These are phyloP conservation scores for Drosophila cracens DNA, from an alignment of 2,888 invertebrate genomes.

Conservation along the genomic window DNA sequence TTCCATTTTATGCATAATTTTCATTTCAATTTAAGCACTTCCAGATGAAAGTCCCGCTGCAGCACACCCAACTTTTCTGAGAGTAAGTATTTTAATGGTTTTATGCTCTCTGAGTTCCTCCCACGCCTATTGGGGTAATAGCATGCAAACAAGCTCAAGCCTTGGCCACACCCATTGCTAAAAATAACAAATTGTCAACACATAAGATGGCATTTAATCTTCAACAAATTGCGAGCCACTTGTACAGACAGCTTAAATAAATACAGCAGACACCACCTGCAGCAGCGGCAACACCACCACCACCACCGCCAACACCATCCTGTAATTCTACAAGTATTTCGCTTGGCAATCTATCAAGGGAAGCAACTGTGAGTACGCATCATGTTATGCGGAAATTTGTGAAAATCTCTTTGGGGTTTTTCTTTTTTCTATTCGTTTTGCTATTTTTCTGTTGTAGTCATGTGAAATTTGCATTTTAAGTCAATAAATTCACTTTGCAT, in stretches of 20 bases:
- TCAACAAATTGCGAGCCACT: constrained; percentile 79
- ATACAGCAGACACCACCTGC: constrained; percentile 51
- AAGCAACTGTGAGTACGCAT: constrained; percentile 50
- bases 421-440: constrained; percentile 14
- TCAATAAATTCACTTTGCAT: constrained; percentile 85
- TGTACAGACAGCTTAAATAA: constrained; percentile 78
- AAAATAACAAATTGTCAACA: constrained; percentile 79
- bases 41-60: not conserved
- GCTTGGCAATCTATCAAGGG: constrained; percentile 72
- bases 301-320: constrained; percentile 8
- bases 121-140: constrained; percentile 15
- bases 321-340: constrained; percentile 3
- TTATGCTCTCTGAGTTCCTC: constrained; percentile 1
- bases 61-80: not conserved
- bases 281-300: constrained; percentile 1
- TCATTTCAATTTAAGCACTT: not conserved
- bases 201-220: constrained; percentile 78
- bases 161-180: constrained; percentile 45
- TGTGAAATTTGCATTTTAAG: constrained; percentile 83
- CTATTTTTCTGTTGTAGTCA: constrained; percentile 47
- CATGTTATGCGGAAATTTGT: constrained; percentile 77
- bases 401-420: constrained; percentile 66
- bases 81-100: constrained; percentile 33
- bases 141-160: constrained; percentile 48
- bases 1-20: not conserved